phyloP scores from a whole-genome alignment of 2,888 invertebrate genomes.

The Cyclophora albipunctata region DNA sequence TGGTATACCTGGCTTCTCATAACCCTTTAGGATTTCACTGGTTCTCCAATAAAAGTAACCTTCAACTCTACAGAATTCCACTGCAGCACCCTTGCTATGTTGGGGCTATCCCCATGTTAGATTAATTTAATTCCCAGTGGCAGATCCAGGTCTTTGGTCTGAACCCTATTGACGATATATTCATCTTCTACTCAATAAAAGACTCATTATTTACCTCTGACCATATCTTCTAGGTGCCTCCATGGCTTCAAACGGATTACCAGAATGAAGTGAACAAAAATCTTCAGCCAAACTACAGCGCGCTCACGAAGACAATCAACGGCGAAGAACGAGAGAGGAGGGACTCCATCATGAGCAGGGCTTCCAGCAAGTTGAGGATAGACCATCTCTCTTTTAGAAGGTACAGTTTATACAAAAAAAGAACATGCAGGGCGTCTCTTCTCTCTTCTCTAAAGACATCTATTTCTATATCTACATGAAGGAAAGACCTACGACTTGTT shows the following conservation, averaged over 20 bases:
- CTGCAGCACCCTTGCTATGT: too few species aligned
- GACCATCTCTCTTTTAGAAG: slow-evolving; percentile 61
- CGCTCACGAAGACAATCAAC: slow-evolving; percentile 52
- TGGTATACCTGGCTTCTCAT: too few species aligned
- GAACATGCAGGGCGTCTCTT: not conserved
- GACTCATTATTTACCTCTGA: too few species aligned
- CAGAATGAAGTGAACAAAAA: slow-evolving; percentile 69
- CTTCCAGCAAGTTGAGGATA: slow-evolving; percentile 62
- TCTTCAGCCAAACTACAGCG: slow-evolving; percentile 63
- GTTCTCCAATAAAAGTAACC: too few species aligned
- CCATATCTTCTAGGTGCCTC: slow-evolving; percentile 76
- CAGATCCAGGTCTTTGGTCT: too few species aligned
- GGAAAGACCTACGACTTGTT: not conserved
- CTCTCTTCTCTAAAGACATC: not conserved
- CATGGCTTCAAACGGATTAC: slow-evolving; percentile 82
- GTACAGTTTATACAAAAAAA: not conserved
- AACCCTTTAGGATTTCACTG: too few species aligned
- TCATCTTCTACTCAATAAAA: too few species aligned
- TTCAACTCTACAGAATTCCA: too few species aligned
- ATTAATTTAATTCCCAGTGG: too few species aligned
- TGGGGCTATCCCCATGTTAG: too few species aligned
- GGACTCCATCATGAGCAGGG: slow-evolving; percentile 65
- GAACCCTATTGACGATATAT: too few species aligned
- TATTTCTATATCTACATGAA: not conserved
- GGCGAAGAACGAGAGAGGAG: slow-evolving; percentile 58